Base-by-base conservation (phyloP, 2,888 invertebrate species). In the Sinhomidia bicolor region DNA sequence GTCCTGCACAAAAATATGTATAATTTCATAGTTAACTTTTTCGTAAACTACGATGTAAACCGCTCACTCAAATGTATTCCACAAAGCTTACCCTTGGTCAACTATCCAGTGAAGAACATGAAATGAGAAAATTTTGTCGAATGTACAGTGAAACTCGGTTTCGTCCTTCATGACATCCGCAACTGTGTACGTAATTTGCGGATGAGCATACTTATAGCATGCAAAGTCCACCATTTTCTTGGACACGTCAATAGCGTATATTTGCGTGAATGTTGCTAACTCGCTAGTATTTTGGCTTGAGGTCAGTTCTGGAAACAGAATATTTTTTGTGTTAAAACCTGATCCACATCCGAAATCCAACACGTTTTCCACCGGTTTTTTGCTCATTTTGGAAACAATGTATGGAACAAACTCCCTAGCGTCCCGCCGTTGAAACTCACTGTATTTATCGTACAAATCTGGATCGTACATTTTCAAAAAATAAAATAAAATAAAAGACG, bases 41-140 rank as follows among this genome's bases (percentile, higher is more conserved):
- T n/a, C n/a, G n/a, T n/a, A n/a, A n/a, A n/a, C n/a, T n/a, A n/a
- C n/a, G n/a, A n/a, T n/a, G n/a, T n/a, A n/a, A n/a, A n/a, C n/a
- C n/a, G n/a, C n/a, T n/a, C 12, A 54, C 54, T 54, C 14, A 14
- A 47, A 47, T 4, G 36, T 36, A 6, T 36, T 60, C 29, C 7
- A 54, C 14, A 54, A 44, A 36, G 4, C 90, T 91, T 89, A 92
- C 92, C 79, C 88, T 74, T 91, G 91, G 88, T 92, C 92, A 0
- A 89, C 76, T 81, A 92, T 92, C 92, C 92, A 92, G 68, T 92
- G 92, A n/a, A 92, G 88, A 41, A 92, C 92, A 51, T 92, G 91
- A 29, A 91, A 88, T 9, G 92, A 91, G 57, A 92, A 92, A 36
- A 92, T 92, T 65, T 92, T 92, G 89, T 92, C 92, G 79, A 92